A percentile compares a stretch with the other conserved stretches of the same genome.
phyloP scores from a whole-genome alignment of 2,888 invertebrate species.

The Anoplius nigerrimus region DNA sequence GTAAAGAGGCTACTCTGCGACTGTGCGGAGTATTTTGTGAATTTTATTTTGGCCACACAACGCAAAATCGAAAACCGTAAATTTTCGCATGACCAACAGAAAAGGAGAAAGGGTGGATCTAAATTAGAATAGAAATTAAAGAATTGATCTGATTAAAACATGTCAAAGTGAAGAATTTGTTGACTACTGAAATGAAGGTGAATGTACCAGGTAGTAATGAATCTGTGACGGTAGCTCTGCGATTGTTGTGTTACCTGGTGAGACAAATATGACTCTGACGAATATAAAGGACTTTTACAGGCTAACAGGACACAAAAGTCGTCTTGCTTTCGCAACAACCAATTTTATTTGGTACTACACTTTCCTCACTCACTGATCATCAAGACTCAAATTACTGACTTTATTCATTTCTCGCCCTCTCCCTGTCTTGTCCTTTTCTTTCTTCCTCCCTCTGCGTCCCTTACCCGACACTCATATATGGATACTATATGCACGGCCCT shows the following conservation, averaged over 20 bases:
- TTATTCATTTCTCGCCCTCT: conserved; percentile 19
- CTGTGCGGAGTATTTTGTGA: conserved; percentile 2
- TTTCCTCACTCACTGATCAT: conserved; percentile 55
- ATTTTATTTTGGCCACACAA: too few relatives aligned
- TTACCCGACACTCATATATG: conserved; percentile 8
- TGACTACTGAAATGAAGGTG: conserved; percentile 13
- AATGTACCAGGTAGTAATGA: conserved; percentile 41
- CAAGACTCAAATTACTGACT: conserved; percentile 51
- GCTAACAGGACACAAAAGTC: conserved; percentile 57
- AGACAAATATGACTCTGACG: conserved; percentile 33
- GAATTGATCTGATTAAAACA: too few relatives aligned
- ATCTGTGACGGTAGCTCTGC: conserved; percentile 46
- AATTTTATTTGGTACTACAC: conserved; percentile 63
- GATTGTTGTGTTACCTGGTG: conserved; percentile 21
- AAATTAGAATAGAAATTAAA: too few relatives aligned
- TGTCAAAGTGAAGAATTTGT: conserved; percentile 36
- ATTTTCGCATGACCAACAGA: too few relatives aligned
- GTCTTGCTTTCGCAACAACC: conserved; percentile 55
- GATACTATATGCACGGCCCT: conserved; percentile 22
- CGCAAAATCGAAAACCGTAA: too few relatives aligned
- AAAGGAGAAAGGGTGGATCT: too few relatives aligned
- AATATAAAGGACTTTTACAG: conserved; percentile 48
- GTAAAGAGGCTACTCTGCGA: too few relatives aligned
- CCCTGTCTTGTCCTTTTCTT: conserved; percentile 20
- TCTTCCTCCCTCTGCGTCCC: conserved; percentile 19